Evolutionary conservation across 1,140 invertebrate genomes (phyloP).

Genomic region (Dendrolimus kikuchii): DNA sequence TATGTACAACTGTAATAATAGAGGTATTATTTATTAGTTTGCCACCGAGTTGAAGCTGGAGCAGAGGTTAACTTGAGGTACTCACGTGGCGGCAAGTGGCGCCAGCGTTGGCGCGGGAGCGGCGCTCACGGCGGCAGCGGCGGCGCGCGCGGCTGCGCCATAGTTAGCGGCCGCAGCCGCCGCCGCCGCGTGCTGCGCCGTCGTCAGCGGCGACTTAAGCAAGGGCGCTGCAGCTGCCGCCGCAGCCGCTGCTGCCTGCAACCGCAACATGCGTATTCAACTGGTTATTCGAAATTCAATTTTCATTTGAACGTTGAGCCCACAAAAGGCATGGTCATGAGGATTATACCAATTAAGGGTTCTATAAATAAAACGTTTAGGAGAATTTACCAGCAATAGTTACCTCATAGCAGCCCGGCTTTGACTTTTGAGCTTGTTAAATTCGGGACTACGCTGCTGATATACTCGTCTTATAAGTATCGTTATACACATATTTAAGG

Average conservation of each 20-base stretch:
- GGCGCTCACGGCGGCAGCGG: conserved; percentile 85
- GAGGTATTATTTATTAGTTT: too few species aligned
- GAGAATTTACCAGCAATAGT: too few species aligned
- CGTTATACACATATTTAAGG: too few species aligned
- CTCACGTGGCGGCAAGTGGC: conserved; percentile 48
- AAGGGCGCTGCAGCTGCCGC: conserved; percentile 80
- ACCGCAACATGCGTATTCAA: not conserved
- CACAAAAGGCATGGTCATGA: conserved; percentile 35
- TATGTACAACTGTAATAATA: too few species aligned
- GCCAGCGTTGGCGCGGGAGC: conserved; percentile 73
- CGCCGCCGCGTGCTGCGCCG: conserved; percentile 79
- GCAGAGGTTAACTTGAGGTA: conserved; percentile 4
- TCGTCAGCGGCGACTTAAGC: conserved; percentile 78
- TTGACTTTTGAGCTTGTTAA: too few species aligned
- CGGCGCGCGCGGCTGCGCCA: conserved; percentile 75
- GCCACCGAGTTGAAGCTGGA: too few species aligned
- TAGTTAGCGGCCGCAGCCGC: conserved; percentile 77
- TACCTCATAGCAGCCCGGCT: too few species aligned
- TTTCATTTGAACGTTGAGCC: conserved; percentile 45
- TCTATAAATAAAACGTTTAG: too few species aligned
- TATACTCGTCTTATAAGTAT: too few species aligned
- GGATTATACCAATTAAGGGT: too few species aligned
- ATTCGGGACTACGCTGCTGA: too few species aligned
- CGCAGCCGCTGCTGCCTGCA: conserved; percentile 54
- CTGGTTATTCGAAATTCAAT: not conserved